Conservation (phyloP, 2,888 invertebrate species). For the Corythucha ciliata region DNA sequence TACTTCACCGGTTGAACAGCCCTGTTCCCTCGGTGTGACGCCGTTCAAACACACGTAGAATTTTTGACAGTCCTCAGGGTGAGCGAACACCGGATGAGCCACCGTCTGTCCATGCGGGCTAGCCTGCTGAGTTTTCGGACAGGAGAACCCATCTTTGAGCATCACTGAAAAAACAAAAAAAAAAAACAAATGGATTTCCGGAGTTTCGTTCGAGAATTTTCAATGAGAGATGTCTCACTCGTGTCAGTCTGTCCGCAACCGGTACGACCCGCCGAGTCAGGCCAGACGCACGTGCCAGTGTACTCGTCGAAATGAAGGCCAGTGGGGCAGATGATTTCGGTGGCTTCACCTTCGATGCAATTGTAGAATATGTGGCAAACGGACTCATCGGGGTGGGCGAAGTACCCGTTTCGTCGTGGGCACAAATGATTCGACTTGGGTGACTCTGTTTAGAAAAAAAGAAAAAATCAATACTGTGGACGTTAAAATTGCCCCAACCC, state of each 20-base stretch:
- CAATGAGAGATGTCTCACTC: slow-evolving; percentile 43
- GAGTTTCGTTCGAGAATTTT: no score
- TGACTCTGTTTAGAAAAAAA: slow-evolving; percentile 51
- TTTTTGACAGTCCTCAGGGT: slow-evolving; percentile 79
- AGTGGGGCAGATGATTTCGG: slow-evolving; percentile 72
- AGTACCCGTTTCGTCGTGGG: slow-evolving; percentile 81
- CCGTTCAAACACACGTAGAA: slow-evolving; percentile 87
- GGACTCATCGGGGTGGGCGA: slow-evolving; percentile 72
- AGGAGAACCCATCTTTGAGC: slow-evolving; percentile 73
- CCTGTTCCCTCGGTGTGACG: slow-evolving; percentile 75
- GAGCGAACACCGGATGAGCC: slow-evolving; percentile 75
- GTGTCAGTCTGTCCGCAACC: slow-evolving; percentile 51
- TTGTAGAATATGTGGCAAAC: slow-evolving; percentile 81
- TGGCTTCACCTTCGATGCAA: slow-evolving; percentile 76
- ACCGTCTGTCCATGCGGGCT: slow-evolving; percentile 61
- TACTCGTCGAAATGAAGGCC: slow-evolving; percentile 85
- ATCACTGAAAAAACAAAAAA: slow-evolving; percentile 49
- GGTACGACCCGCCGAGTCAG: slow-evolving; percentile 64
- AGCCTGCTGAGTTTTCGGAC: slow-evolving; percentile 59
- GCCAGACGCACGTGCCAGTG: slow-evolving; percentile 85
- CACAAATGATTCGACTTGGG: slow-evolving; percentile 62
- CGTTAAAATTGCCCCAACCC: background rate
- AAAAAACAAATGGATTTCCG: no score
- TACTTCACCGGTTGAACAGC: slow-evolving; percentile 79
- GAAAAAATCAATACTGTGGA: slow-evolving; percentile 1